Base-by-base conservation (phyloP, 2,888 invertebrate genomes). In the Drosophila nr. perissopoda region DNA sequence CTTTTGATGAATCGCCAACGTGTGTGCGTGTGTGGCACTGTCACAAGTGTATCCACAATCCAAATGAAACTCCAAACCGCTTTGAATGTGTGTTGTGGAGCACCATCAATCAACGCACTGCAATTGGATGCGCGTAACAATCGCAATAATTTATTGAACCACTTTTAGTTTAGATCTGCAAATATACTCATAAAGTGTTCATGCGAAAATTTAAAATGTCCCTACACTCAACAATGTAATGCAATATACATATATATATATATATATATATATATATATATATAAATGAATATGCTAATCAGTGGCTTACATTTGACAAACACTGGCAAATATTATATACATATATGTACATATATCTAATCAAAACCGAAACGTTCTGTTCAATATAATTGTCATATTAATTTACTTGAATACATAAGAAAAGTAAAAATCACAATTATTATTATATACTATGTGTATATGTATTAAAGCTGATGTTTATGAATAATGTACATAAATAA, bases 1-100 rank as follows among this genome's bases (percentile, higher is more conserved):
- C 67, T 46, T 70, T 69, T 86, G 82, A 83, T 73, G 74, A 83
- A 88, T 85, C 59, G 65, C 70, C 60, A 48, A 29, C 27, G 54
- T 54, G 10, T 10, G 56, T 56, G 31, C 2, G 29, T 51, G 52
- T 52, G 53, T 34, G 21, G 52, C 49, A 21, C 36, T 70, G 65
- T 52, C 57, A 51, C 53, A 63, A 66, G 61, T 64, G 66, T 70
- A 76, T 71, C 69, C 54, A 31, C 46, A 27, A 40, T 11, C 42
- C 64, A 69, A 72, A 60, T 49, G 31, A 31, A 65, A 46, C 48
- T 16, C 36, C 36, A 42, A 40, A 57, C 21, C 27, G 27, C 25
- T 36, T 31, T 31, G 34, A 46, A 48, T 63, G 13, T 63, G 13
- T 29, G 52, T 18, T 11, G 25, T 27, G 31, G 16, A 54, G 31